A percentile compares a stretch with the other conserved stretches of the same genome.
Conservation (phyloP, 2,797 vertebrate genomes). For the Crocidura indochinensis region DNA sequence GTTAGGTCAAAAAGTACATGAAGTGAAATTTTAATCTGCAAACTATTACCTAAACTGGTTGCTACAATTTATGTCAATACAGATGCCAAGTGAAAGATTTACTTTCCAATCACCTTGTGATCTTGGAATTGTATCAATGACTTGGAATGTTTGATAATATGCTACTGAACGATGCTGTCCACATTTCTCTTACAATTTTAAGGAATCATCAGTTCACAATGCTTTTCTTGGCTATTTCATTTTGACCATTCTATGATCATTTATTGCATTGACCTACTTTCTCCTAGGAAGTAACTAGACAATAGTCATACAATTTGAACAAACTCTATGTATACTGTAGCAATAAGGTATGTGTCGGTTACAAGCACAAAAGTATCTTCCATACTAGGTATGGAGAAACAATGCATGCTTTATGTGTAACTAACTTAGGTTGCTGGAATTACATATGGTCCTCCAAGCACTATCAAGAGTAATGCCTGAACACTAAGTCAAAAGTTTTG, state of each 20-base stretch:
- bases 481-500: no score
- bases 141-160: not conserved
- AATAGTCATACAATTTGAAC: not conserved
- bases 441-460: no score
- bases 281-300: not conserved
- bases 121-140: not conserved
- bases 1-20: not conserved
- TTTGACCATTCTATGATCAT: not conserved
- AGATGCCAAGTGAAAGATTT: no score
- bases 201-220: not conserved
- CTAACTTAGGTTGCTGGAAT: not conserved
- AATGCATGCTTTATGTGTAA: not conserved
- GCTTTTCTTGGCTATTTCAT: not conserved
- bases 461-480: no score
- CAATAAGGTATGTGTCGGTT: constrained; percentile 16
- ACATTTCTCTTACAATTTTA: not conserved
- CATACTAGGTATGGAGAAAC: not conserved
- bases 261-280: constrained; percentile 15
- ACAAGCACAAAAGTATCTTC: not conserved
- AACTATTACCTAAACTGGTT: not conserved
- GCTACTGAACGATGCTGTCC: not conserved
- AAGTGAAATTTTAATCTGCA: not conserved
- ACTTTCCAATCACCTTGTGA: not conserved
- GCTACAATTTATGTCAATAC: not conserved
- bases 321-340: constrained; percentile 11